A percentile compares a stretch with the other conserved stretches of the same genome.
Evolutionary conservation across 2,113 vertebrate species (phyloP).

Genomic region (pig (Sus scrofa)): DNA sequence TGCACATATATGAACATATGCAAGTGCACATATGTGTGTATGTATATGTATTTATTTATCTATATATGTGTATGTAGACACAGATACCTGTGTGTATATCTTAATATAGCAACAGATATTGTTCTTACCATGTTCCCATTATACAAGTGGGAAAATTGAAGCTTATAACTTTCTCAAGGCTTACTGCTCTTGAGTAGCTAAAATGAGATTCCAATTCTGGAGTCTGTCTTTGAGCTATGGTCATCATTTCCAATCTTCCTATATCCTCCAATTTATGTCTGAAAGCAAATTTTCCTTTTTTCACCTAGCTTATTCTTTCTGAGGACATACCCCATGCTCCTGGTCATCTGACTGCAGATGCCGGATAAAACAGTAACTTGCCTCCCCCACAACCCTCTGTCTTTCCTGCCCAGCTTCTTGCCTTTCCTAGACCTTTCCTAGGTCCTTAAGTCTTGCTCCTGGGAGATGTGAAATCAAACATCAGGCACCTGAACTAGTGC

Average conservation of each 20-base stretch:
- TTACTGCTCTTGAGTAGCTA: neutral
- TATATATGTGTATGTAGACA: neutral
- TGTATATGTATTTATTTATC: too few relatives aligned
- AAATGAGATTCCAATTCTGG: neutral
- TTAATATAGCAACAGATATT: neutral
- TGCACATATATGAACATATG: neutral
- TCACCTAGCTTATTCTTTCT: neutral
- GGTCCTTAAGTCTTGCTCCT: neutral
- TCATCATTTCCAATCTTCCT: neutral
- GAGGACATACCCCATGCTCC: neutral
- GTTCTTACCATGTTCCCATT: neutral
- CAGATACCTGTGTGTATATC: neutral
- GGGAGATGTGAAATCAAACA: neutral
- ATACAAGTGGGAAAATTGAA: neutral
- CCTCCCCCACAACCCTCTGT: neutral
- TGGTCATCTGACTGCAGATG: neutral
- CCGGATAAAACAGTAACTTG: neutral
- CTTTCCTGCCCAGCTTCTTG: neutral
- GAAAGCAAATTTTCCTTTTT: neutral
- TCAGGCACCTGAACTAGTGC: neutral
- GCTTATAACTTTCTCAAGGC: neutral
- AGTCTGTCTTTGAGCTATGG: neutral
- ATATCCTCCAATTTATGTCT: neutral
- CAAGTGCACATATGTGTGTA: too few relatives aligned
- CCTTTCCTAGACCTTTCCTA: neutral